Conservation (phyloP, 2,113 vertebrate species). For the Rhynchopsitta pachyrhyncha region DNA sequence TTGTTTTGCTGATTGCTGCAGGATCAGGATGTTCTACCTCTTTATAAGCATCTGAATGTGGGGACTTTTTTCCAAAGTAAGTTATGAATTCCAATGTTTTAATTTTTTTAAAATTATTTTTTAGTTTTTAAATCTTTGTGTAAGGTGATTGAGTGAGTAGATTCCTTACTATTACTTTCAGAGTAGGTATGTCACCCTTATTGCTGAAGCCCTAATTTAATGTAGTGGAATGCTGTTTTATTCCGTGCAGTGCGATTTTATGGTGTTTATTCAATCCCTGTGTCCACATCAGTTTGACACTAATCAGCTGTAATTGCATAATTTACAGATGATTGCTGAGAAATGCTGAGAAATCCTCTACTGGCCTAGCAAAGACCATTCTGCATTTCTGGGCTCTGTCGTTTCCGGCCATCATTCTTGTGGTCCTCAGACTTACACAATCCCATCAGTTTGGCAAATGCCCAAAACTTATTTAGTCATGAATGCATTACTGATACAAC, state of each 20-base stretch:
- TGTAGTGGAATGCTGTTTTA: neutral
- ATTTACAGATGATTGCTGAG: constrained; percentile 50
- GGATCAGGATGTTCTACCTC: neutral
- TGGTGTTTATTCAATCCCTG: constrained; percentile 12
- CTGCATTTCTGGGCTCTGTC: constrained; percentile 10
- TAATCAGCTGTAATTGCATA: constrained; percentile 63
- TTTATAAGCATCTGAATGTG: neutral
- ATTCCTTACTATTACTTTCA: neutral
- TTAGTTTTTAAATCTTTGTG: neutral
- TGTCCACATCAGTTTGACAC: constrained; percentile 35
- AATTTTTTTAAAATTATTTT: neutral
- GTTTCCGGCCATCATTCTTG: constrained; percentile 45
- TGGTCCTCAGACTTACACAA: constrained; percentile 53
- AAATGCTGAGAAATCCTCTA: constrained; percentile 32
- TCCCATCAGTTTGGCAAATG: constrained; percentile 55
- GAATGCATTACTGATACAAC: constrained; percentile 73
- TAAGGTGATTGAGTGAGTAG: neutral
- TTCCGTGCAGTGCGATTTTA: neutral
- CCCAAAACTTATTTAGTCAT: constrained; percentile 63
- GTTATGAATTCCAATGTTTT: neutral
- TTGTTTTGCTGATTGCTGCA: neutral
- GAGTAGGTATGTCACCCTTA: neutral
- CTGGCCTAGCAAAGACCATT: constrained; percentile 13
- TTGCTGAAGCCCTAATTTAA: neutral
- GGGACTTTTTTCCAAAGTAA: neutral